Evolutionary conservation across 2,888 invertebrate genomes (phyloP), one percentile per base, ranked within the genome.

Genomic region (Hoplodrina blanda): DNA sequence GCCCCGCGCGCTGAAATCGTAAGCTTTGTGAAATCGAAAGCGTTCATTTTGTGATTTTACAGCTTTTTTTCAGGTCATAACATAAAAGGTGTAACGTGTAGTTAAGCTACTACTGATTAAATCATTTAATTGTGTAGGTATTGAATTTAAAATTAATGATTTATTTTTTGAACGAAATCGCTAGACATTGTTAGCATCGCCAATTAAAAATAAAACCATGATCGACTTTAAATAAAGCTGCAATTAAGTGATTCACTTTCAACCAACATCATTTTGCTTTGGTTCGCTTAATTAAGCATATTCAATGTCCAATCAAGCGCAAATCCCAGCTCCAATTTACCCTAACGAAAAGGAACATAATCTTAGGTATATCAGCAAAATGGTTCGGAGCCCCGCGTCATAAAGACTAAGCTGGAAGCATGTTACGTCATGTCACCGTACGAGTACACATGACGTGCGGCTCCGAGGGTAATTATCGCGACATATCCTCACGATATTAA

Each of bases 401-500:
- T 80, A 73, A 80, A 83, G 73, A 74, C 71, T 77, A 79, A 79
- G 65, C 79, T 73, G 60, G 61, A 72, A 73, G 76, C 75, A 64
- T 59, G 79, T 82, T 76, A 80, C 78, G 73, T 69, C 75, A 75
- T 60, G 82, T 82, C 76, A 81, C 70, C 66, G 59, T 69, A 75
- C 70, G 74, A 80, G 72, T 71, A 62, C 64, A 70, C 64, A 61
- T 65, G 73, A 77, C 79, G 52, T 63, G 73, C 57, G 72, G 69
- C 75, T 59, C 80, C 73, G 66, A 70, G 64, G 84, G 85, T 87
- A 87, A 89, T 87, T 89, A 89, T 81, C 78, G 77, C 77, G 74
- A 85, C 85, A 89, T 86, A 89, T 85, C 85, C 82, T 78, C 76
- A 76, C 82, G 88, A 89, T 92, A 92, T 92, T 90, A 92, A 89